These are phyloP conservation scores for Drosophila persimilis DNA, from an alignment of 1,140 invertebrate genomes.

Conservation along the genomic window DNA sequence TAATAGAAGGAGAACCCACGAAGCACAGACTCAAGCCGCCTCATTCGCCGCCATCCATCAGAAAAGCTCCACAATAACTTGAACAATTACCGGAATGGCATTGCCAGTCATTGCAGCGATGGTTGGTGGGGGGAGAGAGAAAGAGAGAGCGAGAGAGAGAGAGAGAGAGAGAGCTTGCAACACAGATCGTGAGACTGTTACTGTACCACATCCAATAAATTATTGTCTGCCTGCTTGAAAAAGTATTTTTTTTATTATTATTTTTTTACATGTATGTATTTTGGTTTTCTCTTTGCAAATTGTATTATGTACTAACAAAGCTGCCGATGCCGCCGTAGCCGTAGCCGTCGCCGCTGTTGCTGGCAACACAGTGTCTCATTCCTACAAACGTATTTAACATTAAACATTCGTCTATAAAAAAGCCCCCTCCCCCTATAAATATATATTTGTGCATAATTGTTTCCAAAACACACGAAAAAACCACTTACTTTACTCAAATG, in stretches of 20 bases:
- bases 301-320: conserved; percentile 37
- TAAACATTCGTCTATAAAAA: conserved; percentile 39
- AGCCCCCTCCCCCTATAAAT: neutral
- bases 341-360: conserved; percentile 1
- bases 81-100: too few relatives aligned
- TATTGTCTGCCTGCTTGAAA: conserved; percentile 11
- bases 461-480: conserved; percentile 21
- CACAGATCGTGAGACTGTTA: conserved; percentile 24
- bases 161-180: too few relatives aligned
- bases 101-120: too few relatives aligned
- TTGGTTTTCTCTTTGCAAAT: conserved; percentile 17
- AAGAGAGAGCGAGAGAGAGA: too few relatives aligned
- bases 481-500: conserved; percentile 18
- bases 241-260: conserved; percentile 39
- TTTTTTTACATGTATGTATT: conserved; percentile 19
- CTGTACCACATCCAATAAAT: conserved; percentile 5
- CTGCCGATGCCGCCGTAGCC: conserved; percentile 4
- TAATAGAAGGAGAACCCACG: conserved; percentile 6
- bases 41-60: too few relatives aligned
- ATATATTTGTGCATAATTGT: conserved; percentile 31
- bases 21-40: too few relatives aligned
- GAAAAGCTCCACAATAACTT: too few relatives aligned
- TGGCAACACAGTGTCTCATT: conserved; percentile 39
- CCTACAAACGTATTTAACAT: conserved; percentile 49
- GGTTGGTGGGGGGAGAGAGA: too few relatives aligned